Evolutionary conservation across 2,113 vertebrate species (phyloP).

Genomic region (Rostratula benghalensis): DNA sequence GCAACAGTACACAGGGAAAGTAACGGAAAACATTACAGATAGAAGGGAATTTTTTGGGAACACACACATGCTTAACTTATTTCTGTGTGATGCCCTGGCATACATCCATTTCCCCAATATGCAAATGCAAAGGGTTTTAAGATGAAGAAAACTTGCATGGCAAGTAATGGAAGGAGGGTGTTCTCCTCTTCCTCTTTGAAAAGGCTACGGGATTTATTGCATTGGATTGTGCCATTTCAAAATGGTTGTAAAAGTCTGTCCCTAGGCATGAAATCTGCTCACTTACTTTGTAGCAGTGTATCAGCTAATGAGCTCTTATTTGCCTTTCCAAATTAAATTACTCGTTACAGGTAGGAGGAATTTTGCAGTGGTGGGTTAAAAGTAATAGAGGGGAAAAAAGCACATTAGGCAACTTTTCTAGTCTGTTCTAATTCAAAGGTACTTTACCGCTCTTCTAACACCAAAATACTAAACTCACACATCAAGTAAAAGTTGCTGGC

Average conservation of each 20-base stretch:
- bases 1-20: neutral
- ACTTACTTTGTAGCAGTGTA: neutral
- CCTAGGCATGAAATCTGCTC: conserved; percentile 28
- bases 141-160: neutral
- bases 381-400: neutral
- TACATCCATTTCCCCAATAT: neutral
- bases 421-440: conserved; percentile 36
- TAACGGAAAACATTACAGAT: neutral
- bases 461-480: neutral
- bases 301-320: conserved; percentile 55
- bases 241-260: conserved; percentile 25
- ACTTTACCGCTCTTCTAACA: neutral
- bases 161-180: neutral
- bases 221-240: conserved; percentile 13
- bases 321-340: conserved; percentile 51
- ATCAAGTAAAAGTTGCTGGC: conserved; percentile 49
- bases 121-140: neutral
- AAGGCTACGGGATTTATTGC: neutral
- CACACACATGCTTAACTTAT: neutral
- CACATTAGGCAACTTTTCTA: conserved; percentile 29
- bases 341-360: conserved; percentile 30
- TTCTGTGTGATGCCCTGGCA: neutral
- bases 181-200: neutral
- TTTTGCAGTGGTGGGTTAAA: conserved; percentile 45
- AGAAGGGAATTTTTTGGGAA: neutral